A percentile compares a stretch with the other conserved stretches of the same genome.
Conservation (phyloP, 1,140 invertebrate genomes). For the Drosophila guanche region DNA sequence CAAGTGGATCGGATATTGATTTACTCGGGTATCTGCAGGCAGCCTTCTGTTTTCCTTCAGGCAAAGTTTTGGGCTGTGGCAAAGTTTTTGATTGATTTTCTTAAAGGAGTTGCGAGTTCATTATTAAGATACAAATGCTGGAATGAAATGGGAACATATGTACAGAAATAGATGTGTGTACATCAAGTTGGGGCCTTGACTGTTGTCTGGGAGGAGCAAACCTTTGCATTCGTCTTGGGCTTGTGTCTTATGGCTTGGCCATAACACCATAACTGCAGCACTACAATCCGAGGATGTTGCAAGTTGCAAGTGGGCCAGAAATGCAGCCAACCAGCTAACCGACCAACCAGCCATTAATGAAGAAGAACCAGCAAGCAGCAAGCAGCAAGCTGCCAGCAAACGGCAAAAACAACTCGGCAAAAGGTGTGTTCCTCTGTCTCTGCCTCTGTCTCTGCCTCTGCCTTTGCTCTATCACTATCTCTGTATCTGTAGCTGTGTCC, state of each 20-base stretch:
- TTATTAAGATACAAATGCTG: not conserved
- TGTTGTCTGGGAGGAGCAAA: slow-evolving; percentile 42
- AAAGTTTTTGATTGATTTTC: slow-evolving; percentile 75
- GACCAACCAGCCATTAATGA: slow-evolving; percentile 68
- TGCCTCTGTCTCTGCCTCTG: slow-evolving; percentile 11
- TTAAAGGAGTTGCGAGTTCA: slow-evolving; percentile 16
- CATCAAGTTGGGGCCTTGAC: too few relatives aligned
- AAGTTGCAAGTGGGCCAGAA: slow-evolving; percentile 37
- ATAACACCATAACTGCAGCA: slow-evolving; percentile 19
- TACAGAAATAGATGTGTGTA: too few relatives aligned
- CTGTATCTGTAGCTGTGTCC: slow-evolving; percentile 14
- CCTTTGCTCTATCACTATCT: not conserved
- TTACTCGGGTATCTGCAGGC: slow-evolving; percentile 12
- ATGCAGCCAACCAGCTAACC: slow-evolving; percentile 53
- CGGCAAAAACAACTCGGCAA: slow-evolving; percentile 24
- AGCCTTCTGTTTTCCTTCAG: slow-evolving; percentile 18
- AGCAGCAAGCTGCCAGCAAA: not conserved
- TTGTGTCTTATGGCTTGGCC: slow-evolving; percentile 17
- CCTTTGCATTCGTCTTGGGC: not conserved
- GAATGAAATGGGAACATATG: too few relatives aligned
- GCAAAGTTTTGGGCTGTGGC: slow-evolving; percentile 41
- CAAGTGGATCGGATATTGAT: slow-evolving; percentile 42
- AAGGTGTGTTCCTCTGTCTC: slow-evolving; percentile 39
- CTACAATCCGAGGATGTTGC: slow-evolving; percentile 36
- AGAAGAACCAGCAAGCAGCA: slow-evolving; percentile 39